phyloP scores from a whole-genome alignment of 1,140 invertebrate species.

The Bacillus rossius region DNA sequence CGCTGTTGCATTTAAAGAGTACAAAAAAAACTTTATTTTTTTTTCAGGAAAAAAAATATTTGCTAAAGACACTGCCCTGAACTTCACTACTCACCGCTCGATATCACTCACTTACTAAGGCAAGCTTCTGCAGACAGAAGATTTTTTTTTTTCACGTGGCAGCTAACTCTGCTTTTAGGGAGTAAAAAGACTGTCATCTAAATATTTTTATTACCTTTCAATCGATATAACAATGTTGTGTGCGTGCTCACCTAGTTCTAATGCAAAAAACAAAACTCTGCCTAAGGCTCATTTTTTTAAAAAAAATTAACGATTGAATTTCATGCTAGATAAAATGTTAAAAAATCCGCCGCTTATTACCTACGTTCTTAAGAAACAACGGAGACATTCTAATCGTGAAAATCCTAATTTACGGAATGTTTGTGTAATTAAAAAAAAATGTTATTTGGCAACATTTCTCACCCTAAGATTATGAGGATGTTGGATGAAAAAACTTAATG shows the following conservation, averaged over 20 bases:
- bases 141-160: too few relatives aligned
- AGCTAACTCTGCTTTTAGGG: too few relatives aligned
- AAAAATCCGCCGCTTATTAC: background rate
- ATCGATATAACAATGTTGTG: background rate
- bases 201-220: too few relatives aligned
- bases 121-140: too few relatives aligned
- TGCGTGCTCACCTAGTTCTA: background rate
- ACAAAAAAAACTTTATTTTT: too few relatives aligned
- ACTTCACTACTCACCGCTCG: too few relatives aligned
- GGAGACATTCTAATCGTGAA: background rate
- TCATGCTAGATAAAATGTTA: background rate
- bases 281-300: background rate
- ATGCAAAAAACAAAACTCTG: background rate
- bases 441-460: constrained; percentile 16
- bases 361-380: background rate
- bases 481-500: background rate
- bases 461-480: background rate
- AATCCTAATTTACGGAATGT: constrained; percentile 11
- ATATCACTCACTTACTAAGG: too few relatives aligned
- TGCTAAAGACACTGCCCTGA: too few relatives aligned
- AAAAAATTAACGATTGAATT: background rate
- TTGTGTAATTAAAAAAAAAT: constrained; percentile 14
- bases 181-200: too few relatives aligned
- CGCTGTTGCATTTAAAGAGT: too few relatives aligned
- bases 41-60: too few relatives aligned